These are phyloP conservation scores for Ceratina australensis DNA, from an alignment of 1,140 invertebrate genomes.

Conservation along the genomic window DNA sequence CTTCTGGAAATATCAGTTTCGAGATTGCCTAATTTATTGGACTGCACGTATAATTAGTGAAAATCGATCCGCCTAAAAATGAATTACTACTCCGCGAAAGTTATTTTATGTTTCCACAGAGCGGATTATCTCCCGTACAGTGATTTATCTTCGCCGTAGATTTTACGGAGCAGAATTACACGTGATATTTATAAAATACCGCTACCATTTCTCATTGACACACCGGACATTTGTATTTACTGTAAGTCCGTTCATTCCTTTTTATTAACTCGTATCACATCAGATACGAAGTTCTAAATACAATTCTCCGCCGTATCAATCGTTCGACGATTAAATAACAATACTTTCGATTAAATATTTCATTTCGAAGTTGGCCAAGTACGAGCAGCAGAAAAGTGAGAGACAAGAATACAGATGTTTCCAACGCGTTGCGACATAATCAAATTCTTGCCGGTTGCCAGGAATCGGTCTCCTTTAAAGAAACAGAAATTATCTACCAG, in stretches of 20 bases:
- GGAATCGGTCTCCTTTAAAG: too few relatives aligned
- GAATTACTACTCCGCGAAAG: background rate
- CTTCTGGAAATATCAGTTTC: background rate
- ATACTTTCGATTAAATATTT: too few relatives aligned
- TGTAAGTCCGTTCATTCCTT: too few relatives aligned
- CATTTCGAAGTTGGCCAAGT: too few relatives aligned
- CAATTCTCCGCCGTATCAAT: too few relatives aligned
- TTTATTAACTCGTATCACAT: background rate
- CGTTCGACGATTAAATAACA: too few relatives aligned
- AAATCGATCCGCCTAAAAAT: background rate
- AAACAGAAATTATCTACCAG: background rate
- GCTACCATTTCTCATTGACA: background rate
- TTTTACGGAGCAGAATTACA: background rate
- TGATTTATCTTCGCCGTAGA: background rate
- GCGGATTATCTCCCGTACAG: background rate
- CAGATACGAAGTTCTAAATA: too few relatives aligned
- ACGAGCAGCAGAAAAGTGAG: too few relatives aligned
- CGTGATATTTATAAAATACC: constrained; percentile 1
- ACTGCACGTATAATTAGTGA: background rate
- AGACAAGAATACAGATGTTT: too few relatives aligned
- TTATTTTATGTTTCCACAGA: background rate
- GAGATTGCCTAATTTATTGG: background rate
- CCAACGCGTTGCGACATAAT: too few relatives aligned
- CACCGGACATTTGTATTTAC: too few relatives aligned
- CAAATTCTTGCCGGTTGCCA: too few relatives aligned